Conservation (phyloP, 2,113 vertebrate genomes). For the Platichthys flesus region DNA sequence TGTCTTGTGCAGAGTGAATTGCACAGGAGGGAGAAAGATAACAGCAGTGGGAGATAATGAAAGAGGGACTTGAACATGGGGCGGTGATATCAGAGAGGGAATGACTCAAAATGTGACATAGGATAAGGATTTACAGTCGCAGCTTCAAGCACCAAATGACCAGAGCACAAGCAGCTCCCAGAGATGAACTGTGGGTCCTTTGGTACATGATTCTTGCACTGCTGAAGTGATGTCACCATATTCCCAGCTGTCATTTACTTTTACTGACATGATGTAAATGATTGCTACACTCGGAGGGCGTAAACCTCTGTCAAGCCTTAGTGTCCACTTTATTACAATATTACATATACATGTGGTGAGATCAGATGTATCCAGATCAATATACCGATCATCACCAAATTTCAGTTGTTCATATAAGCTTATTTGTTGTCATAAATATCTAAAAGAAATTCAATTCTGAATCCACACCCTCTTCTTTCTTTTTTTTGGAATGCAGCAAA, state of each 20-base stretch:
- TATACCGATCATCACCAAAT: too few species aligned
- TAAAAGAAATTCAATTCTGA: too few species aligned
- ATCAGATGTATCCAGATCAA: too few species aligned
- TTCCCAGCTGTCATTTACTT: not conserved
- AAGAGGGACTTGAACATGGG: conserved; percentile 30
- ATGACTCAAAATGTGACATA: conserved; percentile 14
- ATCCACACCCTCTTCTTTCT: too few species aligned
- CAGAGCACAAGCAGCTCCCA: not conserved
- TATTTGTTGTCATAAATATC: too few species aligned
- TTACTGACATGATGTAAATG: too few species aligned
- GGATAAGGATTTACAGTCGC: conserved; percentile 14
- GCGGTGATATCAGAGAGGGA: conserved; percentile 20
- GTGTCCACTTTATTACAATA: too few species aligned
- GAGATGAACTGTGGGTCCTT: not conserved
- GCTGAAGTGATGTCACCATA: not conserved
- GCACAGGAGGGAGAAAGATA: conserved; percentile 52
- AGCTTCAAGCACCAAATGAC: not conserved
- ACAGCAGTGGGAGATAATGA: conserved; percentile 42
- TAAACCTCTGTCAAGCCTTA: too few species aligned
- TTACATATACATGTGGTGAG: too few species aligned
- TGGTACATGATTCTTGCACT: not conserved
- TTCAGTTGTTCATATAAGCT: too few species aligned
- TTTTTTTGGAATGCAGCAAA: too few species aligned
- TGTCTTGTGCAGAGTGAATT: conserved; percentile 46
- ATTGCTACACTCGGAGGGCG: too few species aligned